Percentiles rank a stretch among this genome's conserved stretches.
Evolutionary conservation across 2,113 vertebrate species (phyloP).

Genomic region (Anguilla rostrata): DNA sequence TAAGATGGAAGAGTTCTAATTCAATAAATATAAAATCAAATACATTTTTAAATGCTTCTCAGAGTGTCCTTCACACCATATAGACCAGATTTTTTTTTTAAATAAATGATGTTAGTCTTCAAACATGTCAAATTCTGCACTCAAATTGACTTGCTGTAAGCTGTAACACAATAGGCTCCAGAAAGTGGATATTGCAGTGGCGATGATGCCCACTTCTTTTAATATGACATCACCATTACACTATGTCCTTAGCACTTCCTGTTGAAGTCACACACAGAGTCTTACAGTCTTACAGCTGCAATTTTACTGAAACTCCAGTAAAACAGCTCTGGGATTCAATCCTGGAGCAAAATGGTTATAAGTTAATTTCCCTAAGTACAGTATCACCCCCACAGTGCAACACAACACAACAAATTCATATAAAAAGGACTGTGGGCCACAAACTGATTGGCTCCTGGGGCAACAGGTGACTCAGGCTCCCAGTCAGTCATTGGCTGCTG

Average conservation of each 20-base stretch:
- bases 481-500: background rate
- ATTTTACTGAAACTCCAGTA: background rate
- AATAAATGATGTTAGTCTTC: background rate
- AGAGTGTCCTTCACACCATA: background rate
- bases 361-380: background rate
- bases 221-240: background rate
- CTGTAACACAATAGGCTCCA: background rate
- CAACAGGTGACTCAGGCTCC: background rate
- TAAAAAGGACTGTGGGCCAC: background rate
- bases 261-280: background rate
- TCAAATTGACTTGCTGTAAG: background rate
- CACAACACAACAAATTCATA: too few species aligned
- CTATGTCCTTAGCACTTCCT: background rate
- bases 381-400: too few species aligned
- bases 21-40: background rate
- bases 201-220: background rate
- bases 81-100: background rate
- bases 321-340: background rate
- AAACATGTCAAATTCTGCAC: background rate
- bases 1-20: background rate
- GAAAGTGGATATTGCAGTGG: background rate
- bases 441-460: background rate
- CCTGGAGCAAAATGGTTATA: background rate
- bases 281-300: too few species aligned
- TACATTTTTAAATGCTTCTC: too few species aligned